phyloP scores from a whole-genome alignment of 2,113 vertebrate species.

The Larimichthys polyactis region DNA sequence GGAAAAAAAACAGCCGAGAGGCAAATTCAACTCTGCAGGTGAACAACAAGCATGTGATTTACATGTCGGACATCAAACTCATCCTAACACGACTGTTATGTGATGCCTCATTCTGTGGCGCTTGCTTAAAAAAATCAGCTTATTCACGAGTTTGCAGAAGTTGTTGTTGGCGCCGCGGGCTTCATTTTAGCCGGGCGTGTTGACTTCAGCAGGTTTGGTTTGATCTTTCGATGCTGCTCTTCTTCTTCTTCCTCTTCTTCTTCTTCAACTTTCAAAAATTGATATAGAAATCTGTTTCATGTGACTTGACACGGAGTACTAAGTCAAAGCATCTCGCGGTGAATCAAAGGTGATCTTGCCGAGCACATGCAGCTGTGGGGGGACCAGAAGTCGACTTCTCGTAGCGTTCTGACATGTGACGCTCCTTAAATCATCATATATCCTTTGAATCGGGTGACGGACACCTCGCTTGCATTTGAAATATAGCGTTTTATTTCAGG shows the following conservation, averaged over 20 bases:
- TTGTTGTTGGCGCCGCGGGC: not conserved
- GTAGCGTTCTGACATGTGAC: not conserved
- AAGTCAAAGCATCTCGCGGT: not conserved
- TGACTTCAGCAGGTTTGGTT: constrained; percentile 10
- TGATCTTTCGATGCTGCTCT: not conserved
- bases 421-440: constrained; percentile 1
- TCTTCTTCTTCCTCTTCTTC: not conserved
- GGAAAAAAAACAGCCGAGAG: constrained; percentile 24
- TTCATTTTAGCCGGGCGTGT: not conserved
- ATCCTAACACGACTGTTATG: not conserved
- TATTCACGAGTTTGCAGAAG: constrained; percentile 2
- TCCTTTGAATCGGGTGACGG: not conserved
- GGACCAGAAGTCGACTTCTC: not conserved
- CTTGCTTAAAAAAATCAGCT: not conserved
- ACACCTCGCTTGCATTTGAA: not conserved
- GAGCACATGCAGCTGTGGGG: not conserved
- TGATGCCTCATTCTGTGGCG: not conserved
- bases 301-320: not conserved
- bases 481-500: too few relatives aligned
- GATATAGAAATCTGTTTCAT: constrained; percentile 25
- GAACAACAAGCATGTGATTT: constrained; percentile 20
- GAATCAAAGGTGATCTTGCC: constrained; percentile 19
- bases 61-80: not conserved
- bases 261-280: not conserved
- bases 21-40: constrained; percentile 13